Evolutionary conservation across 2,113 vertebrate species (phyloP).

Genomic region (Ctenodactylus gundi): DNA sequence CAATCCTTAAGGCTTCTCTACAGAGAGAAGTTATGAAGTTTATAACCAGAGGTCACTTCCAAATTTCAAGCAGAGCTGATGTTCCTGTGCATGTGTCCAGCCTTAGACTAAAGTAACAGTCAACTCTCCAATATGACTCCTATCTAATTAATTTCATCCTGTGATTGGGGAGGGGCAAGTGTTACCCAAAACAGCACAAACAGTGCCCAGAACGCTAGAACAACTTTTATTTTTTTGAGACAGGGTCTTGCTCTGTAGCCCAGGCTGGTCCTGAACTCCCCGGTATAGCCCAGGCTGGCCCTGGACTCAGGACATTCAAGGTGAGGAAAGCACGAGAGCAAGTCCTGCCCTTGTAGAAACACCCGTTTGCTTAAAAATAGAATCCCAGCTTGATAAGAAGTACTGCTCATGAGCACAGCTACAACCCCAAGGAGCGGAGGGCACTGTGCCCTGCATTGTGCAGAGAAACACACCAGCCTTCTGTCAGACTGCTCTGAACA

Average conservation of each 20-base stretch:
- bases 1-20: background rate
- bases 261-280: too few species aligned
- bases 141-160: constrained; percentile 31
- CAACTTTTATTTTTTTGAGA: too few species aligned
- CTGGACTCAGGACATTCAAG: too few species aligned
- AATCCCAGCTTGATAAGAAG: background rate
- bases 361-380: background rate
- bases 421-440: background rate
- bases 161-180: background rate
- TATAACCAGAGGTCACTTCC: constrained; percentile 47
- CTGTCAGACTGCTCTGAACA: background rate
- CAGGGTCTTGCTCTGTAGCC: too few species aligned
- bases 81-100: background rate
- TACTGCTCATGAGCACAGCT: background rate
- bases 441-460: constrained; percentile 16
- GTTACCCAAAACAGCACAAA: background rate
- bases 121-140: background rate
- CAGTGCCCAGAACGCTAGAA: background rate
- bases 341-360: background rate
- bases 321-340: background rate
- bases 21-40: background rate
- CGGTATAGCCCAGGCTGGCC: too few species aligned
- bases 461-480: background rate
- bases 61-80: constrained; percentile 42
- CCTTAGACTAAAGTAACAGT: background rate